These are phyloP conservation scores for Neosalanx taihuensis DNA, from an alignment of 2,797 vertebrate species.

Conservation along the genomic window DNA sequence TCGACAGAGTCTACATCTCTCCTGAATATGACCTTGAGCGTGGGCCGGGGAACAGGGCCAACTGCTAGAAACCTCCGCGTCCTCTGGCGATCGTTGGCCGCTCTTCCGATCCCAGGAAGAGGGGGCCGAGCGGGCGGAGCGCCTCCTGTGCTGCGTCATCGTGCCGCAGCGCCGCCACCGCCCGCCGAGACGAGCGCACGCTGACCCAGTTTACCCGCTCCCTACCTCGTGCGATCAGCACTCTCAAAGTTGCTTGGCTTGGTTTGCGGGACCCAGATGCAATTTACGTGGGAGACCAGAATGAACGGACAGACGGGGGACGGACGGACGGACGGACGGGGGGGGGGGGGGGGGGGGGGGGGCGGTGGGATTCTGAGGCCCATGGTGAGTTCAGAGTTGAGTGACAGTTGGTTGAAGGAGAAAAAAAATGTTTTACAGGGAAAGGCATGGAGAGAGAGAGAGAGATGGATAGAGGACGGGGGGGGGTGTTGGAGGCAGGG, in stretches of 20 bases:
- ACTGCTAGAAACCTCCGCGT: constrained; percentile 21
- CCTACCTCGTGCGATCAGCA: constrained; percentile 14
- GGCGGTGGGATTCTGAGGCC: not conserved
- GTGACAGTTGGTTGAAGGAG: constrained; percentile 4
- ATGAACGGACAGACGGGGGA: not conserved
- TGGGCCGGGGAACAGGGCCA: constrained; percentile 48
- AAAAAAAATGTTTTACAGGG: not conserved
- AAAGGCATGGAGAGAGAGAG: constrained; percentile 3
- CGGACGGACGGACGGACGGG: not conserved
- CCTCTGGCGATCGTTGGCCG: constrained; percentile 6
- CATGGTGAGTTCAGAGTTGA: constrained; percentile 14
- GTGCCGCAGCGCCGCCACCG: constrained; percentile 30
- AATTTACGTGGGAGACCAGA: not conserved
- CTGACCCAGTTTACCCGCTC: constrained; percentile 47
- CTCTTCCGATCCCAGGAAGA: too few relatives aligned
- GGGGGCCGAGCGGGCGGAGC: constrained; percentile 17
- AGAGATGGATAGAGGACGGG: not conserved
- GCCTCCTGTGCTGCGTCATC: constrained; percentile 38
- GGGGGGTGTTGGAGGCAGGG: not conserved
- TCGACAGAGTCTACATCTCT: constrained; percentile 24
- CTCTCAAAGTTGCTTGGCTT: not conserved
- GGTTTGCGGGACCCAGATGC: not conserved
- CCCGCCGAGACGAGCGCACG: constrained; percentile 30
- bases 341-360: too few relatives aligned
- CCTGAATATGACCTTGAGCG: constrained; percentile 34